Evolutionary conservation across 2,797 vertebrate species (phyloP).

Genomic region (Mus caroli): DNA sequence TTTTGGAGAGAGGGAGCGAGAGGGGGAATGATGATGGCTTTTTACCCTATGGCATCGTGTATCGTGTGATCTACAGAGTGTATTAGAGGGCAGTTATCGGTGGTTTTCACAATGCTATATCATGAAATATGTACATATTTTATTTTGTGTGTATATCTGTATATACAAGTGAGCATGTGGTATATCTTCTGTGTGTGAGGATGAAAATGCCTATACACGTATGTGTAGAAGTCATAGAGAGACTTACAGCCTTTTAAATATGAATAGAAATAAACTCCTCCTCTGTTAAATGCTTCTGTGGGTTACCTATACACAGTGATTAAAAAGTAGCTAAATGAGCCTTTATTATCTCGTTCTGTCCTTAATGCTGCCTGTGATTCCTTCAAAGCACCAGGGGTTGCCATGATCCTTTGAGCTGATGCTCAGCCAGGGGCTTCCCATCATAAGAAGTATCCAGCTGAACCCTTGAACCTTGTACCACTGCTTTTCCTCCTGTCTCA

Average conservation of each 20-base stretch:
- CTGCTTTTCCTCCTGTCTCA: background rate
- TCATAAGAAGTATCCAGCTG: background rate
- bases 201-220: background rate
- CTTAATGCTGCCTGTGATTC: fast-evolving
- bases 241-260: background rate
- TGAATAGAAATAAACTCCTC: background rate
- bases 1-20: background rate
- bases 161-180: background rate
- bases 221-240: background rate
- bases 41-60: background rate
- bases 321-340: background rate
- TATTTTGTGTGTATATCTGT: background rate
- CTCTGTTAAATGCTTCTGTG: background rate
- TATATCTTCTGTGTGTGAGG: background rate
- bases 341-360: background rate
- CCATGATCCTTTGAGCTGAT: too few relatives aligned
- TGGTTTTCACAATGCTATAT: background rate
- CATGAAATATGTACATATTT: background rate
- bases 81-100: background rate
- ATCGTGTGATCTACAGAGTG: background rate
- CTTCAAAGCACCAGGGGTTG: fast-evolving
- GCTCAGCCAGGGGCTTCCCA: background rate
- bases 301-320: background rate
- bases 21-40: background rate
- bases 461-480: fast-evolving